Base-by-base conservation (phyloP, 2,797 vertebrate species). In the Sciurus carolinensis region DNA sequence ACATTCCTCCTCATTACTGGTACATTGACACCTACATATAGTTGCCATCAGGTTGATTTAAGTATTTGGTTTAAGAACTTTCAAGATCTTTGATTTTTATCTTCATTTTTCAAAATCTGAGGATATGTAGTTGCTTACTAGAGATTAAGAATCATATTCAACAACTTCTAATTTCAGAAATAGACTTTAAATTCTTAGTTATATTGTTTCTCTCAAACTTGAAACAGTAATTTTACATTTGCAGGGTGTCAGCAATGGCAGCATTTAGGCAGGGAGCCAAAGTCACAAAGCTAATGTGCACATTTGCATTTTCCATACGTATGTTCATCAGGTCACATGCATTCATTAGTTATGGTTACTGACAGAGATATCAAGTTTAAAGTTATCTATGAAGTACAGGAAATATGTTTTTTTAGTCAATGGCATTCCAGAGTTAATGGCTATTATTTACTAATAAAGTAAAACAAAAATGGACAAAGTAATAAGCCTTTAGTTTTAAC, bases 371-470 rank as follows among this genome's bases (percentile, higher is more conserved):
- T 39, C 82, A 28, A 28, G 90, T 89, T 97, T 33, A 0, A 87
- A 97, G 94, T 39, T 39, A 39, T 39, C 39, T 95, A 97, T 24
- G 93, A 88, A 97, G 83, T 69, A 96, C 79, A 92, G 87, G 22
- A 96, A 97, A 97, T 76, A 73, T 81, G 82, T 90, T 97, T 76
- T 93, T 95, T 90, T 67, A 0, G 2, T 72, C 84, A 98, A 91
- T 97, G 39, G 85, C 47, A 82, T 80, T 93, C 94, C 59, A 93
- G 82, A 80, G 66, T n/a, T 44, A 57, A 66, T 97, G 72, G 80
- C 36, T 82, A 84, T 94, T 95, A 94, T 83, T 96, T 96, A 64
- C 77, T 95, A 94, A 96, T 97, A 97, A 97, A 97, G 18, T 94
- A 93, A 98, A 97, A 96, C 83, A 67, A 97, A 97, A 66, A 80